Percentiles rank a stretch among this genome's conserved stretches.
These are phyloP conservation scores for Anodontia alba DNA, from an alignment of 2,888 invertebrate genomes.

Conservation along the genomic window DNA sequence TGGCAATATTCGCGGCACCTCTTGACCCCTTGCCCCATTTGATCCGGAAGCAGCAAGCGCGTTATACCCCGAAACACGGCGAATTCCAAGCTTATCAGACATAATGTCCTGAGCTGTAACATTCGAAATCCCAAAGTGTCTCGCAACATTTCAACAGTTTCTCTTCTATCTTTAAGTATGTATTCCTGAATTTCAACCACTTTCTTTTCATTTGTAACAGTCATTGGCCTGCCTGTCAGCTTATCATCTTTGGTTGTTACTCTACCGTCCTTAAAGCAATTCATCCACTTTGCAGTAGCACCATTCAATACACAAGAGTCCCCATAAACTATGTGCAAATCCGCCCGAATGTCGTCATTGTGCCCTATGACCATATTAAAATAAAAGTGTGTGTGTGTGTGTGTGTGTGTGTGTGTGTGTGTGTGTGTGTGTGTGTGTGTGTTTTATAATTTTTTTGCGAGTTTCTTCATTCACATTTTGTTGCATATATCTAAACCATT, in stretches of 20 bases:
- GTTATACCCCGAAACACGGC: not conserved
- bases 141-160: not conserved
- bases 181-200: slow-evolving; percentile 16
- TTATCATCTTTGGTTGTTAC: slow-evolving; percentile 12
- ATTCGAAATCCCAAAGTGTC: not conserved
- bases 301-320: slow-evolving; percentile 4
- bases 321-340: not conserved
- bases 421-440: too few relatives aligned
- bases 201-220: not conserved
- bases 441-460: too few relatives aligned
- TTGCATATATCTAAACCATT: too few relatives aligned
- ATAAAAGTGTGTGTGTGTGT: too few relatives aligned
- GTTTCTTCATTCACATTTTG: too few relatives aligned
- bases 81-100: not conserved
- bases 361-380: too few relatives aligned
- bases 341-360: too few relatives aligned
- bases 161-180: not conserved
- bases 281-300: slow-evolving; percentile 6
- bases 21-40: not conserved
- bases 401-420: too few relatives aligned
- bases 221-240: slow-evolving; percentile 8
- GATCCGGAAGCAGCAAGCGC: not conserved
- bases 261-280: slow-evolving; percentile 17
- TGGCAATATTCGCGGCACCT: not conserved
- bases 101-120: not conserved